Evolutionary conservation across 1,140 invertebrate species (phyloP).

Genomic region (Cotesia glomerata): DNA sequence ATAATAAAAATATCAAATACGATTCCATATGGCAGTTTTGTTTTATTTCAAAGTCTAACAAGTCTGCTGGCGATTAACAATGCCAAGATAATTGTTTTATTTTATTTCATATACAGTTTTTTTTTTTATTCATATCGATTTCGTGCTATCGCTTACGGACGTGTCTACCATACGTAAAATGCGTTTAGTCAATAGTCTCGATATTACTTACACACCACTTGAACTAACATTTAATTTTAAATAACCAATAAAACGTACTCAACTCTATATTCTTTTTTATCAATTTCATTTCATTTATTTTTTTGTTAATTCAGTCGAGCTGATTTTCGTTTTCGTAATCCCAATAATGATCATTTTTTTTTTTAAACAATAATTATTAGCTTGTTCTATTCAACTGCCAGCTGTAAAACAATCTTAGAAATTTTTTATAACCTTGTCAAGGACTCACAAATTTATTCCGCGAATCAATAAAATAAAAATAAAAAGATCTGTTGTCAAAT

Average conservation of each 20-base stretch:
- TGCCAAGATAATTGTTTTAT: slow-evolving; percentile 8
- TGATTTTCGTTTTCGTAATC: no score
- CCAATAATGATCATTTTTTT: neutral
- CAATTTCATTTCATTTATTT: neutral
- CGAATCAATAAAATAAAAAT: slow-evolving; percentile 6
- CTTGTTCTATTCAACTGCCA: neutral
- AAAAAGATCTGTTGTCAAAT: no score
- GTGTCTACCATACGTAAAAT: slow-evolving; percentile 1
- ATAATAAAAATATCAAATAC: no score
- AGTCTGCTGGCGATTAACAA: neutral
- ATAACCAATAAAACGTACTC: neutral
- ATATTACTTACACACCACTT: neutral
- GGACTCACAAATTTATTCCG: slow-evolving; percentile 2
- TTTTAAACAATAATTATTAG: neutral
- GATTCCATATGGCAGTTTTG: neutral
- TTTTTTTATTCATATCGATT: slow-evolving; percentile 4
- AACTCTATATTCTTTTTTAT: neutral
- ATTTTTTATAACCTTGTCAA: slow-evolving; percentile 6
- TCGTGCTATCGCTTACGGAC: slow-evolving; percentile 1
- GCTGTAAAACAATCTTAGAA: neutral
- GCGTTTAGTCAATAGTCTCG: neutral
- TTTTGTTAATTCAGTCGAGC: no score
- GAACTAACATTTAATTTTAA: slow-evolving; percentile 7
- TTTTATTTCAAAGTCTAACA: neutral
- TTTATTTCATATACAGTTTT: neutral